These are phyloP conservation scores for Parazoanthus swiftii DNA, from an alignment of 92 coral and sea anemone genomes.

Conservation along the genomic window DNA sequence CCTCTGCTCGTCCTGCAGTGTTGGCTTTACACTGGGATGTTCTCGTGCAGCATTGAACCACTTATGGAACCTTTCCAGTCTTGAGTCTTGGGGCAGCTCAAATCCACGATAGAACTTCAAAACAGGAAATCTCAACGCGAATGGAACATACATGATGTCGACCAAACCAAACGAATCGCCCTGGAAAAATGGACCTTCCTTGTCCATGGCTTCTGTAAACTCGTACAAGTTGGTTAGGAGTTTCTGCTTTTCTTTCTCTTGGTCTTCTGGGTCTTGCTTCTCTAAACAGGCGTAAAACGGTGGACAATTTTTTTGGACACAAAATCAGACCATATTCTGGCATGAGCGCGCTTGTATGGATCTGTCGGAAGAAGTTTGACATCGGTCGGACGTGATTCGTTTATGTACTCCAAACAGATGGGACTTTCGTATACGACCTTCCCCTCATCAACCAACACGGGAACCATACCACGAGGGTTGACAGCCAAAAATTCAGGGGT, in stretches of 20 bases:
- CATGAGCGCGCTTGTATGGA: slow-evolving; percentile 71
- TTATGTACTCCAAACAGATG: slow-evolving; percentile 73
- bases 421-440: slow-evolving; percentile 68
- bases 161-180: slow-evolving; percentile 67
- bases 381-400: slow-evolving; percentile 62
- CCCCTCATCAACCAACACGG: slow-evolving; percentile 60
- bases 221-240: slow-evolving; percentile 49
- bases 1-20: slow-evolving; percentile 48
- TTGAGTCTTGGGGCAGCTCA: slow-evolving; percentile 63
- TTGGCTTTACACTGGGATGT: slow-evolving; percentile 57
- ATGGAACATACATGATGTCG: slow-evolving; percentile 78
- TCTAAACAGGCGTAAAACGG: slow-evolving; percentile 56
- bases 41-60: slow-evolving; percentile 64
- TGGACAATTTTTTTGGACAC: slow-evolving; percentile 65
- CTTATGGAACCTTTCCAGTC: slow-evolving; percentile 60
- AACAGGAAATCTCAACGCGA: slow-evolving; percentile 57
- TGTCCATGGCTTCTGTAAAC: slow-evolving; percentile 72
- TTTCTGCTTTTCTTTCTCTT: slow-evolving; percentile 55
- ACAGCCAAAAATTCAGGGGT: slow-evolving; percentile 77
- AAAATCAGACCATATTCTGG: slow-evolving; percentile 85
- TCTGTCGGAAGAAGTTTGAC: slow-evolving; percentile 61
- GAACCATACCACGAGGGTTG: slow-evolving; percentile 75
- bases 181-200: slow-evolving; percentile 64
- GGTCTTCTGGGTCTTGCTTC: slow-evolving; percentile 60
- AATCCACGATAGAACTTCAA: slow-evolving; percentile 69